A percentile compares a stretch with the other conserved stretches of the same genome.
Conservation (phyloP, 2,113 vertebrate genomes). For the Tenrec ecaudatus region DNA sequence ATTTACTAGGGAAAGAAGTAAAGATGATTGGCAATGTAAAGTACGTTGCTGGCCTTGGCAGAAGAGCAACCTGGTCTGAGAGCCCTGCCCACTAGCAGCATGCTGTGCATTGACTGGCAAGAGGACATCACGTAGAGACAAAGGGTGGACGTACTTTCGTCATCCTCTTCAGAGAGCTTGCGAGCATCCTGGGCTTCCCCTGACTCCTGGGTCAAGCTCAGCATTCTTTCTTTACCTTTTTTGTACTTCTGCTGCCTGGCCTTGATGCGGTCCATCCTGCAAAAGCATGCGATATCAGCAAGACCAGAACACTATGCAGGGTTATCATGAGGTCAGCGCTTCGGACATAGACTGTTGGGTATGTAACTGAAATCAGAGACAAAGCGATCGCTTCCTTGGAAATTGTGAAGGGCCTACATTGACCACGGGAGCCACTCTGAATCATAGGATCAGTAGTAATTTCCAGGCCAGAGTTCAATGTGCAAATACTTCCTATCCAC, state of each 20-base stretch:
- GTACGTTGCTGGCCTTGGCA: neutral
- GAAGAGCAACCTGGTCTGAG: neutral
- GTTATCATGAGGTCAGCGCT: neutral
- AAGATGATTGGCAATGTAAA: neutral
- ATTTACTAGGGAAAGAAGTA: neutral
- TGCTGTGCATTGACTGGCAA: neutral
- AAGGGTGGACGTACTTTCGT: slow-evolving; percentile 89
- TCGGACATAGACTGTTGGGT: fast-evolving
- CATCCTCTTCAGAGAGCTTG: slow-evolving; percentile 91
- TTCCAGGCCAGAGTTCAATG: neutral
- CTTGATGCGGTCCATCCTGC: slow-evolving; percentile 99
- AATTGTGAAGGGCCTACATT: neutral
- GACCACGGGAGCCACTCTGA: neutral
- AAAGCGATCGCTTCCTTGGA: neutral
- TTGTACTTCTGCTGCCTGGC: slow-evolving; percentile 98
- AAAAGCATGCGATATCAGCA: slow-evolving; percentile 62
- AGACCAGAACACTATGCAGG: neutral
- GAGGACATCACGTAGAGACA: neutral
- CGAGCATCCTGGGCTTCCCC: slow-evolving; percentile 90
- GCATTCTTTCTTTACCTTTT: slow-evolving; percentile 97
- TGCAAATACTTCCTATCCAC: neutral
- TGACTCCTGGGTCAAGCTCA: slow-evolving; percentile 94
- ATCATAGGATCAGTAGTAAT: neutral
- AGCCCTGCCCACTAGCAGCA: slow-evolving; percentile 23
- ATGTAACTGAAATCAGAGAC: neutral